phyloP scores from a whole-genome alignment of 1,140 invertebrate genomes.

The Drosophila pseudoananassae region DNA sequence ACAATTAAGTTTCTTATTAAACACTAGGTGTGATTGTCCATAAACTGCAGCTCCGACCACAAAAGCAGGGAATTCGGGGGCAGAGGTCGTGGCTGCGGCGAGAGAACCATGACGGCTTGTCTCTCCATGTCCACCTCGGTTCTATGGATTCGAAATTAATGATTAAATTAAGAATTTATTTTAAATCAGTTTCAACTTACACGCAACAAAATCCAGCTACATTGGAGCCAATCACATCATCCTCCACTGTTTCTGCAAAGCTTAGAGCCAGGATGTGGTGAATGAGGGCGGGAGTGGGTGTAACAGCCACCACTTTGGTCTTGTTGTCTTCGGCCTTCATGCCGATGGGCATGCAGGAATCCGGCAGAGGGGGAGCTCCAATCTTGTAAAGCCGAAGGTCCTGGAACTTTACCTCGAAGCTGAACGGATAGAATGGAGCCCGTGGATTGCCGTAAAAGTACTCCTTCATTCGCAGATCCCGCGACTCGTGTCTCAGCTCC shows the following conservation, averaged over 20 bases:
- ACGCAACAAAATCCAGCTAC: constrained; percentile 97
- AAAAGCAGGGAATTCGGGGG: constrained; percentile 93
- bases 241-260: constrained; percentile 90
- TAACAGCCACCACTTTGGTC: constrained; percentile 94
- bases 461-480: constrained; percentile 93
- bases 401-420: constrained; percentile 94
- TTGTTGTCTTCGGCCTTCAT: constrained; percentile 97
- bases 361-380: constrained; percentile 95
- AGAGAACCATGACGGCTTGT: constrained; percentile 94
- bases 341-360: constrained; percentile 97
- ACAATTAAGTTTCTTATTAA: neutral
- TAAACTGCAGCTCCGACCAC: constrained; percentile 93
- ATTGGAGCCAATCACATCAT: constrained; percentile 94
- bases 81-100: constrained; percentile 95
- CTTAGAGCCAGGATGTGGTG: constrained; percentile 96
- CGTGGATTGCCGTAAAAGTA: constrained; percentile 96
- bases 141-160: constrained; percentile 85
- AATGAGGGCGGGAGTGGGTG: constrained; percentile 89
- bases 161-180: neutral
- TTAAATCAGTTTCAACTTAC: constrained; percentile 87
- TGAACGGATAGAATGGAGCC: constrained; percentile 95
- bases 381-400: constrained; percentile 97
- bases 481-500: constrained; percentile 88
- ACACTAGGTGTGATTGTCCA: constrained; percentile 89
- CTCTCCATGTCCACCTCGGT: constrained; percentile 95